These are phyloP conservation scores for Prochilodus magdalenae DNA, from an alignment of 2,113 vertebrate species.

Conservation along the genomic window DNA sequence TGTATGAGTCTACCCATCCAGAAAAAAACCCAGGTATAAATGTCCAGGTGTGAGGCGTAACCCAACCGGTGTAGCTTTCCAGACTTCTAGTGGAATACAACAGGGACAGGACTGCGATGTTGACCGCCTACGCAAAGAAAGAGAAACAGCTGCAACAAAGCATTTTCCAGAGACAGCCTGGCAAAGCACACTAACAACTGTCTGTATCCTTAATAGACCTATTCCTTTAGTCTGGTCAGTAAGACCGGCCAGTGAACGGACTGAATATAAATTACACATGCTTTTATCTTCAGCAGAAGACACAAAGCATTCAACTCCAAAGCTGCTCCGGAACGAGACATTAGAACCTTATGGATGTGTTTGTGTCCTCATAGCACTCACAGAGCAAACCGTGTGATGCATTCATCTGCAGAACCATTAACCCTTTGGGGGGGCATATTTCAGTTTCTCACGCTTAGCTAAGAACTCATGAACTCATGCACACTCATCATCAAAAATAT, in stretches of 20 bases:
- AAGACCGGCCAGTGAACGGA: background rate
- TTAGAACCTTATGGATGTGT: too few relatives aligned
- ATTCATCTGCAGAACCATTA: too few relatives aligned
- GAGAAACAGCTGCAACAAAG: slow-evolving; percentile 10
- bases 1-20: too few relatives aligned
- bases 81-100: too few relatives aligned
- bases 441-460: too few relatives aligned
- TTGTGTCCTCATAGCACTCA: too few relatives aligned
- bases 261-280: background rate
- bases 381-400: too few relatives aligned
- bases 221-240: slow-evolving; percentile 12
- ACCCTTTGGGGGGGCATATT: too few relatives aligned
- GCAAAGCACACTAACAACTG: slow-evolving; percentile 15
- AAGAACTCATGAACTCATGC: too few relatives aligned
- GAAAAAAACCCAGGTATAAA: too few relatives aligned
- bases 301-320: background rate
- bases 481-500: too few relatives aligned
- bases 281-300: background rate
- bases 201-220: slow-evolving; percentile 3
- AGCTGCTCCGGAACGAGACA: background rate
- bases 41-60: background rate
- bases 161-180: background rate
- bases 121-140: background rate
- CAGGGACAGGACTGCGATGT: too few relatives aligned
- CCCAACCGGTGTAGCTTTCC: background rate